phyloP scores from a whole-genome alignment of 2,888 invertebrate species.

The Papilio demoleus region DNA sequence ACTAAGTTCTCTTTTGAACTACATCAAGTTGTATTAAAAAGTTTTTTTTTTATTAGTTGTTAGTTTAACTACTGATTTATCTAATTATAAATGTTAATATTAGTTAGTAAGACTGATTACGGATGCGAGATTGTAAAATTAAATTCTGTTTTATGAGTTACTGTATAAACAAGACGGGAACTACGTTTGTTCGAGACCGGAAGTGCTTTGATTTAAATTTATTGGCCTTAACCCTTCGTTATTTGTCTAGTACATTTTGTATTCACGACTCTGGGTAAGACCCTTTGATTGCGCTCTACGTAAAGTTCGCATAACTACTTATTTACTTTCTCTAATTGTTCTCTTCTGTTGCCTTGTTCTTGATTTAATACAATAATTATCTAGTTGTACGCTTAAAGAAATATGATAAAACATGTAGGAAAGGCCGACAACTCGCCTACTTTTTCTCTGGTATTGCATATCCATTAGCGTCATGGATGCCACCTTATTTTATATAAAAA shows the following conservation, averaged over 20 bases:
- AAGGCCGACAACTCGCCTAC: too few relatives aligned
- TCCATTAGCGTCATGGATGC: too few relatives aligned
- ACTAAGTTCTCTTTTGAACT: too few relatives aligned
- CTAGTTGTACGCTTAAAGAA: too few relatives aligned
- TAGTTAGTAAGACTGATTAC: slow-evolving; percentile 2
- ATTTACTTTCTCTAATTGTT: not conserved
- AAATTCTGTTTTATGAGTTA: slow-evolving; percentile 24
- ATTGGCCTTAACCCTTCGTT: slow-evolving; percentile 37
- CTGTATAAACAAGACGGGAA: slow-evolving; percentile 29
- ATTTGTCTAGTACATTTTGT: slow-evolving; percentile 38
- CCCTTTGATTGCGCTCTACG: slow-evolving; percentile 27
- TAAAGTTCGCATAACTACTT: slow-evolving; percentile 21
- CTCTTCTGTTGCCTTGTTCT: not conserved
- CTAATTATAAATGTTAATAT: not conserved
- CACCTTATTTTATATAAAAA: too few relatives aligned
- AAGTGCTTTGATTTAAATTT: slow-evolving; percentile 41
- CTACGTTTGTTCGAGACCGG: slow-evolving; percentile 35
- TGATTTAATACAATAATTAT: not conserved
- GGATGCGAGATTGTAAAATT: slow-evolving; percentile 17
- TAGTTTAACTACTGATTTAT: not conserved
- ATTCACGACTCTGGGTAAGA: slow-evolving; percentile 39
- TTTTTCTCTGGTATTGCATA: too few relatives aligned
- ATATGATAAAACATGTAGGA: too few relatives aligned
- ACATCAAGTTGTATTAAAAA: too few relatives aligned
- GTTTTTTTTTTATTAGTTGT: too few relatives aligned